phyloP scores from a whole-genome alignment of 2,888 invertebrate species.

The Andrena dorsata region DNA sequence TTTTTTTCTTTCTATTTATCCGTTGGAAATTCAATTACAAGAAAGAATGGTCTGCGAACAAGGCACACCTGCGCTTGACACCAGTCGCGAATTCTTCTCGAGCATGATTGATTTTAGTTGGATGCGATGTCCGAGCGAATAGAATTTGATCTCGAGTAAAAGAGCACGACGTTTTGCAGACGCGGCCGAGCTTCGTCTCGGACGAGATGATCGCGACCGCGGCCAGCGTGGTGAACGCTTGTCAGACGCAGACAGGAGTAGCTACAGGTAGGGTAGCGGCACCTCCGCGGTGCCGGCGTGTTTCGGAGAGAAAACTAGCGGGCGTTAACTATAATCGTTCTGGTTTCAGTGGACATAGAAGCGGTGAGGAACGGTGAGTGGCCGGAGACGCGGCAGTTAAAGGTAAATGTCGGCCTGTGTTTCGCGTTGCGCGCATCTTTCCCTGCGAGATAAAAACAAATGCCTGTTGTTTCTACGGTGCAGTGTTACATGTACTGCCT shows the following conservation, averaged over 20 bases:
- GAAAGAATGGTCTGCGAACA: neutral
- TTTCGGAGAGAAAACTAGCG: neutral
- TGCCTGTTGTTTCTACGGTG: neutral
- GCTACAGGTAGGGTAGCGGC: constrained; percentile 75
- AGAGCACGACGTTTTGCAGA: constrained; percentile 66
- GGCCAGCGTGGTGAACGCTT: constrained; percentile 81
- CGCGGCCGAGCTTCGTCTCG: constrained; percentile 81
- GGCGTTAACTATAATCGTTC: neutral
- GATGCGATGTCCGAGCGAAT: neutral
- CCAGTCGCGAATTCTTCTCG: neutral
- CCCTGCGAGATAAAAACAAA: neutral
- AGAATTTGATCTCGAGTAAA: constrained; percentile 12
- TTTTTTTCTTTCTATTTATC: neutral
- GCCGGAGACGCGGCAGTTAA: constrained; percentile 79
- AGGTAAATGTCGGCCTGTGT: constrained; percentile 73
- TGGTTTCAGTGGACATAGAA: constrained; percentile 81
- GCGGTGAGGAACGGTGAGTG: constrained; percentile 81
- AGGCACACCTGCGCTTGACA: neutral
- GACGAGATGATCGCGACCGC: constrained; percentile 82
- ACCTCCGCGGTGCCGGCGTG: neutral
- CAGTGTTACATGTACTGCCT: constrained; percentile 84
- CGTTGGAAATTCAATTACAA: neutral
- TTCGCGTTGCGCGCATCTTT: neutral
- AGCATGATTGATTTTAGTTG: neutral
- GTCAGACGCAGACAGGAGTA: constrained; percentile 81